phyloP scores from a whole-genome alignment of 2,888 invertebrate genomes.

The Pammene fasciana region DNA sequence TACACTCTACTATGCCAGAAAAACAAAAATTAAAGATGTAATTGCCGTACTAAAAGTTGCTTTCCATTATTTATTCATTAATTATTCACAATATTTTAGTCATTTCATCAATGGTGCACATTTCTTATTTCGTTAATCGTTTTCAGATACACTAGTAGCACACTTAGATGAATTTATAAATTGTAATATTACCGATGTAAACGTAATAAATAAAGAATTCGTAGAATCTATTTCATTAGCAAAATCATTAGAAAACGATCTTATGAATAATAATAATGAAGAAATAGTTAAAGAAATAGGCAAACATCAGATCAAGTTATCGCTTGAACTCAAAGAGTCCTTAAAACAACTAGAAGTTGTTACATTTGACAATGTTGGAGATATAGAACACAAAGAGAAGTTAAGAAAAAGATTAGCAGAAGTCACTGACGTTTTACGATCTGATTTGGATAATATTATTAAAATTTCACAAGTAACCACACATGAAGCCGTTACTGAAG shows the following conservation, averaged over 20 bases:
- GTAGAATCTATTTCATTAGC: slow-evolving; percentile 19
- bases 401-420: neutral
- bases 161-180: slow-evolving; percentile 34
- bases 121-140: slow-evolving; percentile 2
- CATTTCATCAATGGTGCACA: neutral
- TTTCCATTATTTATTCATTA: no score
- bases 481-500: neutral
- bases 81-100: no score
- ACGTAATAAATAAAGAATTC: slow-evolving; percentile 17
- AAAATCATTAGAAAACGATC: neutral
- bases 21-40: no score
- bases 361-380: slow-evolving; percentile 6
- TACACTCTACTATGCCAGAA: no score
- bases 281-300: neutral
- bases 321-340: slow-evolving; percentile 17
- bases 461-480: slow-evolving; percentile 2
- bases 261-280: slow-evolving; percentile 4
- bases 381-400: neutral
- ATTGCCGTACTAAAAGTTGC: no score
- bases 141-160: slow-evolving; percentile 28
- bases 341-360: slow-evolving; percentile 7
- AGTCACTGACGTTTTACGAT: neutral
- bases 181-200: neutral
- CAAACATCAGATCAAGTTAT: neutral
- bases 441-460: neutral